Conservation (phyloP, 1,140 invertebrate species). For the Oppia nitens region DNA sequence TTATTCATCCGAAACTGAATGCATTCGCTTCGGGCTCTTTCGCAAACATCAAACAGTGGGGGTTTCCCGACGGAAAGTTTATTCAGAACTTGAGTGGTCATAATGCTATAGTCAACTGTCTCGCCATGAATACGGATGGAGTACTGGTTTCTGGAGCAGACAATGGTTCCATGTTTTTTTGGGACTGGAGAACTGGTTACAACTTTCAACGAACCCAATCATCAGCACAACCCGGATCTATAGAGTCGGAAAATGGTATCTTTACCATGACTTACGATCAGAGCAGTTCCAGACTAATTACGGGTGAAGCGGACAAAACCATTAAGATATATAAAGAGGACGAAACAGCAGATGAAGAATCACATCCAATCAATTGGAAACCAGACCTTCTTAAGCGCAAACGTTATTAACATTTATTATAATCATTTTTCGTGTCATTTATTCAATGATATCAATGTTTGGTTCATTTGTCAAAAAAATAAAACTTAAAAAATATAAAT, state of each 20-base stretch:
- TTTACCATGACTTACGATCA: conserved; percentile 90
- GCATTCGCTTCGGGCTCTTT: conserved; percentile 95
- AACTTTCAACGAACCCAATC: conserved; percentile 90
- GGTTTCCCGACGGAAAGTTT: conserved; percentile 93
- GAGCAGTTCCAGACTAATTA: conserved; percentile 78
- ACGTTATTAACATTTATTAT: conserved; percentile 43
- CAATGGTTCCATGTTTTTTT: conserved; percentile 94
- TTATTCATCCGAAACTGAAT: conserved; percentile 76
- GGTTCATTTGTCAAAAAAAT: neutral
- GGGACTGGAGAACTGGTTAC: conserved; percentile 97
- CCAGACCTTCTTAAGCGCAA: conserved; percentile 81
- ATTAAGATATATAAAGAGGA: conserved; percentile 99
- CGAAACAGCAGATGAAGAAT: conserved; percentile 83
- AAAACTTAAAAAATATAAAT: neutral
- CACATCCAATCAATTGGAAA: conserved; percentile 90
- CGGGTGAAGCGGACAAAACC: conserved; percentile 96
- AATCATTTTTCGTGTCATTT: neutral
- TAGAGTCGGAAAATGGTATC: conserved; percentile 95
- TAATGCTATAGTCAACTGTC: conserved; percentile 91
- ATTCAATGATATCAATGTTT: neutral
- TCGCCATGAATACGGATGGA: conserved; percentile 81
- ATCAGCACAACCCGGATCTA: conserved; percentile 92
- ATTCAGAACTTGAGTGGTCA: conserved; percentile 94
- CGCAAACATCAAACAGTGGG: conserved; percentile 99
- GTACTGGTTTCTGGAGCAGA: conserved; percentile 95